Base-by-base conservation (phyloP, 1,140 invertebrate genomes). In the Adoxophyes honmai region DNA sequence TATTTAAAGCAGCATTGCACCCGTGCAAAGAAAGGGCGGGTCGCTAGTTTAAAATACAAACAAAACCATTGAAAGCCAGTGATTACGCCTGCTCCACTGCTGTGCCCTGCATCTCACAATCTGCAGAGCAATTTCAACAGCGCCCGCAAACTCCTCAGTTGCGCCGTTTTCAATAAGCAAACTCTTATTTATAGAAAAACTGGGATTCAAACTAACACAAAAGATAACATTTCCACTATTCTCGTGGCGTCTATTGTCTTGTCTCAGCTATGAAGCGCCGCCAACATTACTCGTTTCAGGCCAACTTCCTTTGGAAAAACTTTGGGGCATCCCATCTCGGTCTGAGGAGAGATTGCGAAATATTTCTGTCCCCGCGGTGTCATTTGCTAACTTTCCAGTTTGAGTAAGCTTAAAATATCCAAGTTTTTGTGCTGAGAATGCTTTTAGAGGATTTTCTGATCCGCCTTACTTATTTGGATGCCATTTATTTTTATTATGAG, bases 371-470 rank as follows among this genome's bases (percentile, higher is more conserved):
- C 73, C 78, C 55, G 48, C 75, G 71, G 78, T 75, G 78, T 78
- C 75, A 76, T 78, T 81, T 78, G 64, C 70, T 73, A 81, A 81
- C 73, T 78, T 78, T 75, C 57, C 62, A 71, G 72, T 77, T 76
- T 69, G 65, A 70, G 68, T 72, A 69, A 78, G 75, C 75, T 78
- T 78, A 75, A 78, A 78, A 73, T 63, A 64, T 62, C 57, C 64
- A 73, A 80, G 69, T 72, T 78, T 73, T 70, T 69, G 60, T 59
- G 54, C 52, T 59, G 59, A 68, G 55, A 62, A 65, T 60, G 60
- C 59, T 60, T 62, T 60, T 62, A 15, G 61, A 64, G 57, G 62
- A 28, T 72, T 59, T 48, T 59, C 52, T 65, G 58, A 67, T 65
- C 64, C 53, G 35, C 52, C 59, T 66, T 64, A 59, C 69, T 65